Conservation (phyloP, 1,140 invertebrate genomes). For the Drosophila pectinifera region DNA sequence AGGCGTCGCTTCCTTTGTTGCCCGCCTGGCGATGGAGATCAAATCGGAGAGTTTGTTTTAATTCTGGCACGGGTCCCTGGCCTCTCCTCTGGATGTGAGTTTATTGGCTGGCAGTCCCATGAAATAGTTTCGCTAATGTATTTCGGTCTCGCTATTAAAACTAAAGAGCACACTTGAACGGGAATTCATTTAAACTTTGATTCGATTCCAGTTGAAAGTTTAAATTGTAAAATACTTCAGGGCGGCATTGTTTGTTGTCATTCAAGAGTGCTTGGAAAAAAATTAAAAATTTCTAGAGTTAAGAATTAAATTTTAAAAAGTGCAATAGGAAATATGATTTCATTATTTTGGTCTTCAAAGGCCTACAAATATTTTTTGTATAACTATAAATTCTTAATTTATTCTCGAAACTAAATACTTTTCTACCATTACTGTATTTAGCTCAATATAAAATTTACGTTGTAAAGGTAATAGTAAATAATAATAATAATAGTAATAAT, state of each 20-base stretch:
- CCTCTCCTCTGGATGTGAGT: conserved; percentile 4
- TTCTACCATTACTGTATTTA: too few species aligned
- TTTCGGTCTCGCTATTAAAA: conserved; percentile 29
- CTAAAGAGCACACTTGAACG: conserved; percentile 17
- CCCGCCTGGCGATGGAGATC: conserved; percentile 41
- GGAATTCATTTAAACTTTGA: conserved; percentile 19
- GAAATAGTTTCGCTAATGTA: conserved; percentile 61
- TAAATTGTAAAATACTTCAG: not conserved
- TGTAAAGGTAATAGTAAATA: too few species aligned
- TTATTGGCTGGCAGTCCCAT: conserved; percentile 26
- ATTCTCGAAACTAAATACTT: too few species aligned
- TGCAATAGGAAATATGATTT: not conserved
- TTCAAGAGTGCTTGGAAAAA: not conserved
- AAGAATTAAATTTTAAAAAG: not conserved
- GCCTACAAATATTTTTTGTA: too few species aligned
- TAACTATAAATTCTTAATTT: too few species aligned
- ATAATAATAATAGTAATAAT: too few species aligned
- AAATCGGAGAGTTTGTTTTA: conserved; percentile 59
- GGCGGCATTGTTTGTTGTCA: not conserved
- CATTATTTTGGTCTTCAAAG: too few species aligned
- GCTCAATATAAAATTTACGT: too few species aligned
- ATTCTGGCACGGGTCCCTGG: conserved; percentile 36
- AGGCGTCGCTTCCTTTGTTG: conserved; percentile 68
- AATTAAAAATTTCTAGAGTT: too few species aligned
- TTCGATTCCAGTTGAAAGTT: conserved; percentile 22